Base-by-base conservation (phyloP, 2,888 invertebrate species). In the Nomada ferruginata region DNA sequence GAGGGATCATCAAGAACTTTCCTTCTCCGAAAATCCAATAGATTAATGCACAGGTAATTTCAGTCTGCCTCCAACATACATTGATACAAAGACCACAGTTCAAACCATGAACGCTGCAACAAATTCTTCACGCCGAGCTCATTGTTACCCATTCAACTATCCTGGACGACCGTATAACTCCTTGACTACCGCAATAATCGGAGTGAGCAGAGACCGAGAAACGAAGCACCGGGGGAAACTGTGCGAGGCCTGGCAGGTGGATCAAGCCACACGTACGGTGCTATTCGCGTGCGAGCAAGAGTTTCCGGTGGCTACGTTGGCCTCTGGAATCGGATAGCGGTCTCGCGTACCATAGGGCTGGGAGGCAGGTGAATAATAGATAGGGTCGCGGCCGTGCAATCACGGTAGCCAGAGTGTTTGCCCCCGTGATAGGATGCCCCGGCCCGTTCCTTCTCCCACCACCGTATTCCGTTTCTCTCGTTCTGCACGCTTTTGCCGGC, bases 311-410 rank as follows among this genome's bases (percentile, higher is more conserved):
- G 72, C 53, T 71, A 29, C 57, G 61, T 55, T 50, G 50, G 59
- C 42, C 42, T 53, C 60, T 36, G 77, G 73, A 75, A 65, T 68
- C 82, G 60, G 73, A 71, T 66, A 66, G 78, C 20, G 69, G 75
- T 82, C 75, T 36, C 65, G 70, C 64, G 65, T 60, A 66, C 47
- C 64, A 79, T 63, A 78, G 76, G 82, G 82, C 72, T 69, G 82
- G 87, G 82, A 85, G 82, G 77, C 83, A 87, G 82, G 88, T 93
- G 92, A 93, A 93, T 93, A 93, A 93, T 93, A 92, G 90, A 93
- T 93, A 89, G 92, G 91, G 91, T 92, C 91, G 93, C 87, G 91
- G 91, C 89, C 92, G 92, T 92, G 92, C 93, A 93, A 93, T 93
- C 93, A 92, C 93, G 89, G 87, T 90, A 88, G 76, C 85, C 89